Evolutionary conservation across 2,797 vertebrate species (phyloP).

Genomic region (Leptoclinus maculatus): DNA sequence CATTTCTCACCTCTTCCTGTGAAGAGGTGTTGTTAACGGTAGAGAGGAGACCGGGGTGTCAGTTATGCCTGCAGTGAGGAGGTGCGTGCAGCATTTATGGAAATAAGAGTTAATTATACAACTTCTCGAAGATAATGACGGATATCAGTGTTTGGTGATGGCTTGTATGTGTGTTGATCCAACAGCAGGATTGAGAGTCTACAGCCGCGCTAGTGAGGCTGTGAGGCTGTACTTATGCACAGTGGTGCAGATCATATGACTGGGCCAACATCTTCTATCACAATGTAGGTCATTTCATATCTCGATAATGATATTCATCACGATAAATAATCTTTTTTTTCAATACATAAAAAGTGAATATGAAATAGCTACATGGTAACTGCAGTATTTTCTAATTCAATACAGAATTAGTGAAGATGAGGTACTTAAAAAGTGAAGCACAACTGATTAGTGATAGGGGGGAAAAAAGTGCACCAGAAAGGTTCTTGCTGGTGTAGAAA

Average conservation of each 20-base stretch:
- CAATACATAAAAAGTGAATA: no score
- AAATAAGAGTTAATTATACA: slow-evolving; percentile 44
- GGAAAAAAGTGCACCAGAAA: background rate
- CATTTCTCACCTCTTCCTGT: slow-evolving; percentile 57
- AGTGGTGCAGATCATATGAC: background rate
- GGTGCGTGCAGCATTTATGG: slow-evolving; percentile 39
- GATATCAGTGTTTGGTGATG: background rate
- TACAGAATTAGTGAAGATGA: background rate
- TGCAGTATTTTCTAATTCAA: no score
- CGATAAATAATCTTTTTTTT: background rate
- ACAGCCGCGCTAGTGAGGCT: background rate
- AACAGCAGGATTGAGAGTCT: background rate
- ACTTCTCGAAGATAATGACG: slow-evolving; percentile 30
- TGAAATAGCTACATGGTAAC: background rate
- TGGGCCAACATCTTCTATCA: no score
- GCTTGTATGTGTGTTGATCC: background rate
- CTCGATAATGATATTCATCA: background rate
- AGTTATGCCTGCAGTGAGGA: slow-evolving; percentile 35
- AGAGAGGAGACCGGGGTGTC: slow-evolving; percentile 28
- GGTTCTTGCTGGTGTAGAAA: slow-evolving; percentile 7
- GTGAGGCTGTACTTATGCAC: background rate
- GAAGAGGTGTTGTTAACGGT: slow-evolving; percentile 45
- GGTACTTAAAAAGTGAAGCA: slow-evolving; percentile 38
- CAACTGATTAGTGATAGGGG: slow-evolving; percentile 20
- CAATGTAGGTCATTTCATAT: background rate